phyloP scores from a whole-genome alignment of 2,113 vertebrate species.

The Ploceus nigricollis region DNA sequence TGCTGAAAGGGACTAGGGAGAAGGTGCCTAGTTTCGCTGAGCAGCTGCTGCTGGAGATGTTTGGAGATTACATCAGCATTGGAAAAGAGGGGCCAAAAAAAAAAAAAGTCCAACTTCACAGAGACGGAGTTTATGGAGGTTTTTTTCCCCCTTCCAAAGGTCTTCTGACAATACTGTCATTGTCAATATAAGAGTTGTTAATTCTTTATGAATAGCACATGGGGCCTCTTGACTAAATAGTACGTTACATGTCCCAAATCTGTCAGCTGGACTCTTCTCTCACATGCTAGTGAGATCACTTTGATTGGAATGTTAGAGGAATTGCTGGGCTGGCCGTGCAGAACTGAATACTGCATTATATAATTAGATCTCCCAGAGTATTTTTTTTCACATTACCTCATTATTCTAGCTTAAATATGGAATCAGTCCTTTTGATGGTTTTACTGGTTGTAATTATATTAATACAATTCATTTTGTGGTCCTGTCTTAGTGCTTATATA shows the following conservation, averaged over 20 bases:
- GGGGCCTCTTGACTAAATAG: constrained; percentile 76
- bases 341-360: constrained; percentile 32
- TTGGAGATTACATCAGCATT: constrained; percentile 90
- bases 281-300: constrained; percentile 75
- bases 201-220: constrained; percentile 76
- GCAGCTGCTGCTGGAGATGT: constrained; percentile 89
- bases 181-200: constrained; percentile 82
- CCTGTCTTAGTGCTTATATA: constrained; percentile 70
- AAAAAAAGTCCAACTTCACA: constrained; percentile 81
- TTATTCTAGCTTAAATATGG: constrained; percentile 51
- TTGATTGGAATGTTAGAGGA: constrained; percentile 58
- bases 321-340: constrained; percentile 33
- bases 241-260: constrained; percentile 71
- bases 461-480: constrained; percentile 75
- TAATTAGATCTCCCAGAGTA: constrained; percentile 43
- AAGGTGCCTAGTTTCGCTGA: constrained; percentile 81
- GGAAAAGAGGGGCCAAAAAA: constrained; percentile 68
- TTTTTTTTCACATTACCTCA: constrained; percentile 43
- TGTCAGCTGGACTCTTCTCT: constrained; percentile 74
- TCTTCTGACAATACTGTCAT: constrained; percentile 86
- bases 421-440: constrained; percentile 68
- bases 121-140: constrained; percentile 68
- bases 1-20: constrained; percentile 73
- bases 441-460: constrained; percentile 72
- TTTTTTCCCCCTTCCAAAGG: constrained; percentile 65